Conservation (phyloP, 2,113 vertebrate species). For the Choloepus hoffmanni region DNA sequence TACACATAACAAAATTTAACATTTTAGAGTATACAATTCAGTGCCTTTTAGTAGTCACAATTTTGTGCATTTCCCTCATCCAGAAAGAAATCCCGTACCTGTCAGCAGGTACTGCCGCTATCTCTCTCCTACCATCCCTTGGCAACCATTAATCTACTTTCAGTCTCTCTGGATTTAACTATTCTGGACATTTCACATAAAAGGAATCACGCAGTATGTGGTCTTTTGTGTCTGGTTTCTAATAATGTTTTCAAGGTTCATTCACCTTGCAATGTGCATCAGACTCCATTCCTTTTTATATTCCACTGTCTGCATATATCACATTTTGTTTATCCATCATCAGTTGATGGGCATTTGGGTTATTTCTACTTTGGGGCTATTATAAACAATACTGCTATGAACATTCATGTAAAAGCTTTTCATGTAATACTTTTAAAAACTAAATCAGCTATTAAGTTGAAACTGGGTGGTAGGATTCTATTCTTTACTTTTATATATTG, state of each 20-base stretch:
- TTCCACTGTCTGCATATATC: background rate
- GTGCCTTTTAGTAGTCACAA: no score
- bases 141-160: background rate
- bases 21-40: background rate
- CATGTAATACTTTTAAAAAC: constrained; percentile 50
- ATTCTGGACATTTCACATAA: background rate
- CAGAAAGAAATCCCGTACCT: background rate
- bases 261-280: background rate
- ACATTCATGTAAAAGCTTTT: constrained; percentile 10
- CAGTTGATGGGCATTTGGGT: background rate
- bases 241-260: background rate
- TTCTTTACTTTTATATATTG: background rate
- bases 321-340: background rate
- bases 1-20: background rate
- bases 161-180: background rate
- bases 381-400: background rate
- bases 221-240: background rate
- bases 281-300: constrained; percentile 12
- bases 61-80: background rate
- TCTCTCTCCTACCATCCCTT: background rate
- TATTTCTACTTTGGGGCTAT: background rate
- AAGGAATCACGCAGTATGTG: background rate
- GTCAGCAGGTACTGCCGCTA: background rate
- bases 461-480: background rate
- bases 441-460: background rate